Evolutionary conservation across 2,797 vertebrate genomes (phyloP), one percentile per base, ranked within the genome.

Genomic region (Gobionotothen gibberifrons): DNA sequence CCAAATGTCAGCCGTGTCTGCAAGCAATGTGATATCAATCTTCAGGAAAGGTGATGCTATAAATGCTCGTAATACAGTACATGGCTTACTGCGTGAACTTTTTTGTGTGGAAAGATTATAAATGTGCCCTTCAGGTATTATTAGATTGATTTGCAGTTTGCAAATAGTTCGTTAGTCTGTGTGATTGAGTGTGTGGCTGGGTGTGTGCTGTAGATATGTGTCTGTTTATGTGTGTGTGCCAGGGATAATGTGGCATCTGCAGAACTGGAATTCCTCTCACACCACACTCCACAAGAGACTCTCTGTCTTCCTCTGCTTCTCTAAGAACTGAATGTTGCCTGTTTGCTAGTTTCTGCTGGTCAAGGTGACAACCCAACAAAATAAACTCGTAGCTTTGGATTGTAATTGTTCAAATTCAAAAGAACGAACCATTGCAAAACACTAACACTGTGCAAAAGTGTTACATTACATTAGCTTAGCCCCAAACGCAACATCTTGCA

Each of bases 1-100:
- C 80, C 86, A 74, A 90, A 88, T 76, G 79, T 88, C 81, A 75
- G 68, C 80, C 69, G 17, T 69, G 80, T 88, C 76, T 85, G 62
- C 43, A 22, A 29, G 71, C 59, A 36, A 11, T 26, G 16, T 32
- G 52, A 79, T 53, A 84, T 89, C 82, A 88, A 90, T 87, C 83
- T 79, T n/a, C 47, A 55, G 32, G 14, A 61, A 54, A 39, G 64
- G 22, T 16, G 40, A 53, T 47, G 57, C 70, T 78, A 46, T 51
- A 42, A 63, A 63, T 44, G 48, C 21, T 59, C 19, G 13, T 54
- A 70, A 80, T 73, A 19, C 57, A 70, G 80, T 73, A 19, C 57
- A 69, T 60, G 16, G 44, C 43, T 53, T 52, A 11, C 17, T 67
- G 40, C 52, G 22, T 57, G 40, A 60, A 51, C 42, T 44, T 60